A percentile compares a stretch with the other conserved stretches of the same genome.
These are phyloP conservation scores for Epiblema foenella DNA, from an alignment of 2,888 invertebrate genomes.

Conservation along the genomic window DNA sequence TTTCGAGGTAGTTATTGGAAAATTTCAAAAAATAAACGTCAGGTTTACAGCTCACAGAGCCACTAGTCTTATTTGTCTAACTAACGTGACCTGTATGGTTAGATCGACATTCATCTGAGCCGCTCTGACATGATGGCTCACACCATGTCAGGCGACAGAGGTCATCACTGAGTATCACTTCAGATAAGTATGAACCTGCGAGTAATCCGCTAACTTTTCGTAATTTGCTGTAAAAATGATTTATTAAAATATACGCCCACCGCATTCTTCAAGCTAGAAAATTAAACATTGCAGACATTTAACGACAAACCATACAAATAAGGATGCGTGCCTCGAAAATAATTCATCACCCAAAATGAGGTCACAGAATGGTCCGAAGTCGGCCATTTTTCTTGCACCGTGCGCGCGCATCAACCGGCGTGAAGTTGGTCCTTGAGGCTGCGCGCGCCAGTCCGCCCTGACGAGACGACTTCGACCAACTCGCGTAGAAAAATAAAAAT, in stretches of 20 bases:
- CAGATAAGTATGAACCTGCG: no score
- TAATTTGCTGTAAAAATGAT: not conserved
- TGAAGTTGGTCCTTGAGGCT: conserved; percentile 53
- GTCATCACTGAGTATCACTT: no score
- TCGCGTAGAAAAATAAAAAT: conserved; percentile 48
- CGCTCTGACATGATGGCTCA: no score
- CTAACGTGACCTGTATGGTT: no score
- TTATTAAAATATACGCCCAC: conserved; percentile 9
- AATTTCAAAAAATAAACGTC: no score
- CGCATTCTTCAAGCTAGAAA: not conserved
- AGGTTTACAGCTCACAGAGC: no score
- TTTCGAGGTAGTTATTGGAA: no score
- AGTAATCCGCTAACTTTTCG: no score
- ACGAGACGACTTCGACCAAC: conserved; percentile 47
- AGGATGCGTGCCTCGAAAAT: conserved; percentile 74
- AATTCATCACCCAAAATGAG: conserved; percentile 75
- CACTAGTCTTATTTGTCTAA: no score
- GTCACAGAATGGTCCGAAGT: conserved; percentile 66
- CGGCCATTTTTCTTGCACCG: conserved; percentile 31
- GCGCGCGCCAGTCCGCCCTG: conserved; percentile 50
- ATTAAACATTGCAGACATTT: not conserved
- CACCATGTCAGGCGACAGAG: no score
- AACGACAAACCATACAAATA: conserved; percentile 48
- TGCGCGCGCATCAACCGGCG: conserved; percentile 33
- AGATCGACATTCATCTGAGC: no score